Evolutionary conservation across 2,888 invertebrate genomes (phyloP).

Genomic region (Pollenia labialis): DNA sequence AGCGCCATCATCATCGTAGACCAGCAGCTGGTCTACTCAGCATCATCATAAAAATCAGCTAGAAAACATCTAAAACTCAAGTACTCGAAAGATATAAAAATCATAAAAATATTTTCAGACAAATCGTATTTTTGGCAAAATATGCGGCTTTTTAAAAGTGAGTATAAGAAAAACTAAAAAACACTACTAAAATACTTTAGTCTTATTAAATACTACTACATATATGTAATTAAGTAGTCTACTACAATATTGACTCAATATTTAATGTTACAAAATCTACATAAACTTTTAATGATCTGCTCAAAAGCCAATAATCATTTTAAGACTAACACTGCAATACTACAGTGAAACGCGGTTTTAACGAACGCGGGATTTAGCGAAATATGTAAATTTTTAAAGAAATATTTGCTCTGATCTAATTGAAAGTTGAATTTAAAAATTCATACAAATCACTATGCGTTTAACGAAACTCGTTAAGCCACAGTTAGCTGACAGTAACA

Average conservation of each 20-base stretch:
- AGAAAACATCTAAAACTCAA: slow-evolving; percentile 49
- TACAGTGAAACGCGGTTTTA: no score
- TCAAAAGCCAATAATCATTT: not conserved
- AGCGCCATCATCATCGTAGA: slow-evolving; percentile 37
- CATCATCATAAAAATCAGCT: slow-evolving; percentile 48
- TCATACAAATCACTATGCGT: no score
- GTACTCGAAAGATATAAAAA: slow-evolving; percentile 20
- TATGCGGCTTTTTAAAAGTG: slow-evolving; percentile 68
- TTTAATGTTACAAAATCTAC: slow-evolving; percentile 1
- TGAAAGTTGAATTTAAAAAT: no score
- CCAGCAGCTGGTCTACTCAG: slow-evolving; percentile 23
- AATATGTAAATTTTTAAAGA: no score
- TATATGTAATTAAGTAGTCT: not conserved
- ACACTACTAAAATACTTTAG: no score
- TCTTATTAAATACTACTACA: no score
- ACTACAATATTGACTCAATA: not conserved
- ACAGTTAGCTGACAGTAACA: no score
- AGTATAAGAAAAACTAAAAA: slow-evolving; percentile 41
- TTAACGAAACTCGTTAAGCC: no score
- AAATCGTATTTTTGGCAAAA: slow-evolving; percentile 30
- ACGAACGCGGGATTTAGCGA: no score
- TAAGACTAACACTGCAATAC: no score
- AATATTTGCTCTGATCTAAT: no score
- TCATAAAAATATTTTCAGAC: slow-evolving; percentile 51
- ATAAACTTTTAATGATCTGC: not conserved